phyloP scores from a whole-genome alignment of 2,113 vertebrate species.

The Phyllostomus hastatus region DNA sequence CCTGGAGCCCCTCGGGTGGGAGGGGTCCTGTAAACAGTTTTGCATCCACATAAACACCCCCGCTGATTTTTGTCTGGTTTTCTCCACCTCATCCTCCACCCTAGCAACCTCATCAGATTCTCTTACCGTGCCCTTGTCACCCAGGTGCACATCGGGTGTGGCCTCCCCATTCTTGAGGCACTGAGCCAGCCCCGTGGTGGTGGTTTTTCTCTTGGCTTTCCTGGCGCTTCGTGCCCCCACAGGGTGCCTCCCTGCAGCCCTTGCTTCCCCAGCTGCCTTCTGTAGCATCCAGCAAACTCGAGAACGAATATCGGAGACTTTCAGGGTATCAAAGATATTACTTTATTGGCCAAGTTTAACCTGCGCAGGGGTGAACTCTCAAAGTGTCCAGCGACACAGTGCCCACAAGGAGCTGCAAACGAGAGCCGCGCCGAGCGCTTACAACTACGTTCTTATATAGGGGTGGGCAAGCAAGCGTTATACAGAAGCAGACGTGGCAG shows the following conservation, averaged over 20 bases:
- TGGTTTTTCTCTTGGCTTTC: constrained; percentile 49
- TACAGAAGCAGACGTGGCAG: too few relatives aligned
- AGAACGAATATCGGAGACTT: too few relatives aligned
- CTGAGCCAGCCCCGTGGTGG: constrained; percentile 29
- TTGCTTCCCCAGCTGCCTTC: neutral
- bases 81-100: constrained; percentile 51
- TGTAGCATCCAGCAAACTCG: too few relatives aligned
- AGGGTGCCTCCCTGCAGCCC: neutral
- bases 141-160: constrained; percentile 41
- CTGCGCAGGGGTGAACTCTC: too few relatives aligned
- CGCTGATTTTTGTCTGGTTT: constrained; percentile 47
- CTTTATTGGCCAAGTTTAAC: too few relatives aligned
- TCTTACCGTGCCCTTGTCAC: constrained; percentile 24
- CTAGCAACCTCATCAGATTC: constrained; percentile 52
- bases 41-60: constrained; percentile 50
- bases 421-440: too few relatives aligned
- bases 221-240: constrained; percentile 6
- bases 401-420: too few relatives aligned
- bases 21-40: constrained; percentile 55
- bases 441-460: too few relatives aligned
- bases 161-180: constrained; percentile 35
- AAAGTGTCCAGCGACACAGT: too few relatives aligned
- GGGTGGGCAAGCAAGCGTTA: too few relatives aligned
- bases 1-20: constrained; percentile 17
- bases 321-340: too few relatives aligned